Percentiles rank a stretch among this genome's conserved stretches.
Conservation (phyloP, 2,888 invertebrate species). For the Tetragonula carbonaria region DNA sequence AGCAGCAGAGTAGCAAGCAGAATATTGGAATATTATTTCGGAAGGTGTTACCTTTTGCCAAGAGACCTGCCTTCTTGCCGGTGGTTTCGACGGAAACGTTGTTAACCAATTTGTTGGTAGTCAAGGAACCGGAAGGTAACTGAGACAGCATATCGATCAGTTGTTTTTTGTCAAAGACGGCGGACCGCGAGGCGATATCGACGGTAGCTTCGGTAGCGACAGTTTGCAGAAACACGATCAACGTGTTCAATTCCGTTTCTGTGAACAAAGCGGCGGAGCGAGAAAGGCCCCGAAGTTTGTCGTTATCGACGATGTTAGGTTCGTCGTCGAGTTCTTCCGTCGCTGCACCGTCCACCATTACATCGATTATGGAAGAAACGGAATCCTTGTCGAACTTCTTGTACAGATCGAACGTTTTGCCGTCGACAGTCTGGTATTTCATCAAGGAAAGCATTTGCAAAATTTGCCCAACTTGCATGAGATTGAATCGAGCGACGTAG, state of each 20-base stretch:
- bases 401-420: slow-evolving; percentile 91
- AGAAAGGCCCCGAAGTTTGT: slow-evolving; percentile 86
- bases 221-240: slow-evolving; percentile 86
- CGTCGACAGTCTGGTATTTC: slow-evolving; percentile 92
- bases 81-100: slow-evolving; percentile 74
- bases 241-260: slow-evolving; percentile 87
- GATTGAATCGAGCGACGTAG: slow-evolving; percentile 94
- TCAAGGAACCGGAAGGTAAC: slow-evolving; percentile 79
- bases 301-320: slow-evolving; percentile 84
- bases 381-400: slow-evolving; percentile 92
- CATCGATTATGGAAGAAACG: slow-evolving; percentile 91
- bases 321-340: slow-evolving; percentile 83
- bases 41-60: slow-evolving; percentile 81
- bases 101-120: slow-evolving; percentile 70
- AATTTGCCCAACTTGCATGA: slow-evolving; percentile 96
- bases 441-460: slow-evolving; percentile 95
- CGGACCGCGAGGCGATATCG: slow-evolving; percentile 36
- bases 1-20: no score
- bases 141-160: slow-evolving; percentile 84
- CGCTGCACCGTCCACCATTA: slow-evolving; percentile 86
- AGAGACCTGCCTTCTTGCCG: slow-evolving; percentile 77
- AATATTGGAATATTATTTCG: no score
- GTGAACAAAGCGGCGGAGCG: slow-evolving; percentile 89
- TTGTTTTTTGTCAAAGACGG: slow-evolving; percentile 83
- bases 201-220: slow-evolving; percentile 81